Conservation (phyloP, 2,888 invertebrate species). For the Argyresthia albistria region DNA sequence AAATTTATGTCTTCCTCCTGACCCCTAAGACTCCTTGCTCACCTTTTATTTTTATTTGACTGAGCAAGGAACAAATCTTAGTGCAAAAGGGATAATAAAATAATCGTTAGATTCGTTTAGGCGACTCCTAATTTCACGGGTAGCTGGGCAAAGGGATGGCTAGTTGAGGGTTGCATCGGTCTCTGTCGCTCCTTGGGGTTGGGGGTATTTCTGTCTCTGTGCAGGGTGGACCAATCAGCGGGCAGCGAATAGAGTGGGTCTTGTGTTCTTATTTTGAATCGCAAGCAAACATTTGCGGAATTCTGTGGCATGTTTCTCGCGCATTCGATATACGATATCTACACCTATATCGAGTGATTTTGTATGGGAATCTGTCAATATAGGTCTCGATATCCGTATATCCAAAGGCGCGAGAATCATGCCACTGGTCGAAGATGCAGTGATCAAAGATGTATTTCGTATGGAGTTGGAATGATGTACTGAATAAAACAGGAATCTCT, state of each 20-base stretch:
- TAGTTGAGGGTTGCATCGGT: slow-evolving; percentile 35
- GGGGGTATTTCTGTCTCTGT: slow-evolving; percentile 24
- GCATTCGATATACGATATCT: too few relatives aligned
- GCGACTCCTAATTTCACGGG: slow-evolving; percentile 69
- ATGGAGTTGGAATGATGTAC: too few relatives aligned
- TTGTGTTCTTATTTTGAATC: slow-evolving; percentile 38
- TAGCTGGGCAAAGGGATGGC: slow-evolving; percentile 64
- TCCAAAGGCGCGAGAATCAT: too few relatives aligned
- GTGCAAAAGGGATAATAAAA: slow-evolving; percentile 71
- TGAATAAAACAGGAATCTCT: too few relatives aligned
- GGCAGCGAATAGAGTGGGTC: slow-evolving; percentile 30
- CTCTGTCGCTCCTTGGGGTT: slow-evolving; percentile 21
- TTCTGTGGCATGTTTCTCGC: too few relatives aligned
- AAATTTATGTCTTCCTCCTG: slow-evolving; percentile 60
- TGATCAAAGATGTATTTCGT: too few relatives aligned
- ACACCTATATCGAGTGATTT: too few relatives aligned
- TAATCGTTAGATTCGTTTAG: slow-evolving; percentile 73
- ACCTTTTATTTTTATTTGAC: slow-evolving; percentile 73
- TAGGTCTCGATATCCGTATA: too few relatives aligned
- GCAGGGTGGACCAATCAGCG: slow-evolving; percentile 41
- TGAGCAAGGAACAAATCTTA: slow-evolving; percentile 73
- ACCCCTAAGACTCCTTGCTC: slow-evolving; percentile 64
- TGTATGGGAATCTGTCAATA: too few relatives aligned
- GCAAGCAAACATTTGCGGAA: slow-evolving; percentile 41
- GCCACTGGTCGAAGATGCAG: too few relatives aligned